These are phyloP conservation scores for Sphecodes monilicornis DNA, from an alignment of 2,888 invertebrate species.

Conservation along the genomic window DNA sequence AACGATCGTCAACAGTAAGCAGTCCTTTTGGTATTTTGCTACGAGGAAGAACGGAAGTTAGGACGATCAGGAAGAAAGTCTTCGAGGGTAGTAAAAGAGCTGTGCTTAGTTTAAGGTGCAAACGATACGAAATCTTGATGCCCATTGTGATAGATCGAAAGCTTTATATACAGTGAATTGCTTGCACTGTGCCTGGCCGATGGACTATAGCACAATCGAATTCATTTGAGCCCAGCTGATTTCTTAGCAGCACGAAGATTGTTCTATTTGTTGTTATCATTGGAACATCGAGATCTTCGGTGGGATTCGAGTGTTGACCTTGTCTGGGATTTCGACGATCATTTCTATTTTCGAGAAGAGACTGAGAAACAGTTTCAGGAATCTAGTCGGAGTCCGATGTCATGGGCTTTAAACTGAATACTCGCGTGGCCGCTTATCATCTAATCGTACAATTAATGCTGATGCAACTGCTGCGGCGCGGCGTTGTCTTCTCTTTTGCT, in stretches of 20 bases:
- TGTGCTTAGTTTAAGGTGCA: not conserved
- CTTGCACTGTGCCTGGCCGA: conserved; percentile 1
- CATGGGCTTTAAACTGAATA: not conserved
- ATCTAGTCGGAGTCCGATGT: not conserved
- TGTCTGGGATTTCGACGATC: not conserved
- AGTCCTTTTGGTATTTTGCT: not conserved
- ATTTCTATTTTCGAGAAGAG: conserved; percentile 16
- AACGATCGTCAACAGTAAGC: not conserved
- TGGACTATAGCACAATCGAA: not conserved
- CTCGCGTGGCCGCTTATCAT: conserved; percentile 19
- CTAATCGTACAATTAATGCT: conserved; percentile 17
- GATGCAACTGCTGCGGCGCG: conserved; percentile 2
- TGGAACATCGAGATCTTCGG: not conserved
- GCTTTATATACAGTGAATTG: not conserved
- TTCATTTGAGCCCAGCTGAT: not conserved
- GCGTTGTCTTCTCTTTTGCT: conserved; percentile 14
- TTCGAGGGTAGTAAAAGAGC: not conserved
- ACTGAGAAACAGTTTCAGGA: conserved; percentile 17
- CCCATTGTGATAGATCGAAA: conserved; percentile 25
- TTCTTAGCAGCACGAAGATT: not conserved
- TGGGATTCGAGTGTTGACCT: not conserved
- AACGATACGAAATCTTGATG: not conserved
- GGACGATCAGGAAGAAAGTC: not conserved
- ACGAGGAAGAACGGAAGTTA: not conserved
- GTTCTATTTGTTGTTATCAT: not conserved